phyloP scores from a whole-genome alignment of 2,797 vertebrate genomes.

The Salmo trutta region DNA sequence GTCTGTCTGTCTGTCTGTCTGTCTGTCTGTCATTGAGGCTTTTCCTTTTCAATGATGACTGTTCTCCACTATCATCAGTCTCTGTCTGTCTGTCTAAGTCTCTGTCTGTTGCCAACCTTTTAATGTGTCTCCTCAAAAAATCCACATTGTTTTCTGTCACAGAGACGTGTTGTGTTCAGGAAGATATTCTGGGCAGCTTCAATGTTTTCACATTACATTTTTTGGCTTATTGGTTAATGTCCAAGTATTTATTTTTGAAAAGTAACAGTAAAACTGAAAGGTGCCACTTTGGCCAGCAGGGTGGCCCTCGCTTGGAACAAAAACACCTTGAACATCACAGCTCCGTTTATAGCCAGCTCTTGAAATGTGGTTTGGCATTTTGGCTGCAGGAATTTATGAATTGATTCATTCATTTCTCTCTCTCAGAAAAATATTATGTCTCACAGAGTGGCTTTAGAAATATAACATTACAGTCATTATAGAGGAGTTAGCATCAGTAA shows the following conservation, averaged over 20 bases:
- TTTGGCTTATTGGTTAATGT: neutral
- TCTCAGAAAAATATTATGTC: slow-evolving; percentile 5
- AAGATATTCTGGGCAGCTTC: slow-evolving; percentile 1
- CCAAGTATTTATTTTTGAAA: neutral
- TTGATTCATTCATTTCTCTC: neutral
- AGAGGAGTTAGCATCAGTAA: neutral
- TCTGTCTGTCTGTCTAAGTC: too few species aligned
- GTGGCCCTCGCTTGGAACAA: neutral
- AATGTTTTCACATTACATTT: neutral
- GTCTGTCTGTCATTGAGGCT: too few species aligned
- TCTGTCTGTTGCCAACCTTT: too few species aligned
- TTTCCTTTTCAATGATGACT: too few species aligned
- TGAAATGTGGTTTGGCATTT: slow-evolving; percentile 6
- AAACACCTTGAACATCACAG: neutral
- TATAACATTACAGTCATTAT: neutral
- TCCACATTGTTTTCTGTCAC: neutral
- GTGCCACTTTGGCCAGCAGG: neutral
- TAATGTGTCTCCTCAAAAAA: slow-evolving; percentile 10
- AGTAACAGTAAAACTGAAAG: neutral
- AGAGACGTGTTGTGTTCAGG: neutral
- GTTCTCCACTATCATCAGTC: too few species aligned
- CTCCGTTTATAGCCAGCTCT: neutral
- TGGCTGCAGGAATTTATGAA: neutral
- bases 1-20: too few species aligned
- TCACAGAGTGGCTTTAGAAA: neutral